phyloP scores from a whole-genome alignment of 2,888 invertebrate genomes.

The Lissonota sp. region DNA sequence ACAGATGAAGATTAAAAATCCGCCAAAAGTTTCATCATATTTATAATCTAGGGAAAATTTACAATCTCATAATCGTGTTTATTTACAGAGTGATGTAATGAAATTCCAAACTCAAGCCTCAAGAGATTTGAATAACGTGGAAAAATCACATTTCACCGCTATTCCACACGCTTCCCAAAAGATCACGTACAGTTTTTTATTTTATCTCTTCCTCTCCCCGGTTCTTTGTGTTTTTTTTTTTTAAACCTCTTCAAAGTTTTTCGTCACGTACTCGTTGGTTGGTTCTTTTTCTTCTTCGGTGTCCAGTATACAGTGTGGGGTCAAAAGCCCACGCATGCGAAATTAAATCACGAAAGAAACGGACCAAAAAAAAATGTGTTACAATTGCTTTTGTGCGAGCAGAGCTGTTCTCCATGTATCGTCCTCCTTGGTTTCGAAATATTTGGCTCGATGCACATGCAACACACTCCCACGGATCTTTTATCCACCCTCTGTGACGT shows the following conservation, averaged over 20 bases:
- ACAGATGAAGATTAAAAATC: too few relatives aligned
- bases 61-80: too few relatives aligned
- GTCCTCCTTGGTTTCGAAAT: neutral
- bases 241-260: neutral
- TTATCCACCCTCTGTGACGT: constrained; percentile 11
- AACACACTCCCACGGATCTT: constrained; percentile 43
- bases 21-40: too few relatives aligned
- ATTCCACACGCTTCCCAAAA: too few relatives aligned
- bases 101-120: too few relatives aligned
- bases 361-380: neutral
- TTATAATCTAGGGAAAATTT: too few relatives aligned
- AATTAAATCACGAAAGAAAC: neutral
- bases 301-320: too few relatives aligned
- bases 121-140: too few relatives aligned
- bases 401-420: neutral
- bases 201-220: neutral
- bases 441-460: neutral
- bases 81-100: too few relatives aligned
- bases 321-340: neutral
- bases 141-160: too few relatives aligned
- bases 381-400: neutral
- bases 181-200: neutral
- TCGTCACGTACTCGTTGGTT: constrained; percentile 34
- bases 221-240: constrained; percentile 2
- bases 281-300: too few relatives aligned